These are phyloP conservation scores for Asteroscopus sphinx DNA, from an alignment of 2,888 invertebrate species.

Conservation along the genomic window DNA sequence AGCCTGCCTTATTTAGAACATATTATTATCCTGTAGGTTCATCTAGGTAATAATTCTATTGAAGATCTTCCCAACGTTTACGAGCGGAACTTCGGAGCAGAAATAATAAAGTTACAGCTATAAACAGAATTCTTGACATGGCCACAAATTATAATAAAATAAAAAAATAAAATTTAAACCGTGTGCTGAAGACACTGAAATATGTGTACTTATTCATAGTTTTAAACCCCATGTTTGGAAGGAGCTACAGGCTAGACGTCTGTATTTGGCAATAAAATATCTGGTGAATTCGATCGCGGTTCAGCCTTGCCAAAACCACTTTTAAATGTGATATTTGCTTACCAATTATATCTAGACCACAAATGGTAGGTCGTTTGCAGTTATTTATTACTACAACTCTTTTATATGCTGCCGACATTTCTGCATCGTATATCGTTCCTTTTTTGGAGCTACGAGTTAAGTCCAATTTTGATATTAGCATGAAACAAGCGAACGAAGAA, in stretches of 20 bases:
- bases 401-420: constrained; percentile 28
- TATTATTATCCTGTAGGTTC: constrained; percentile 25
- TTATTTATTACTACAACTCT: constrained; percentile 36
- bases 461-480: constrained; percentile 15
- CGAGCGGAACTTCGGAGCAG: constrained; percentile 44
- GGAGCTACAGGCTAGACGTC: constrained; percentile 10
- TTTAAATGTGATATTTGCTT: constrained; percentile 41
- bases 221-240: constrained; percentile 31
- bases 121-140: constrained; percentile 44
- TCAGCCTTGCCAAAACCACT: constrained; percentile 45
- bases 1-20: constrained; percentile 28
- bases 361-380: constrained; percentile 29
- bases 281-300: constrained; percentile 21
- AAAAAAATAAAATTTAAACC: constrained; percentile 6
- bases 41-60: constrained; percentile 38
- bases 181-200: constrained; percentile 3
- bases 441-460: constrained; percentile 4
- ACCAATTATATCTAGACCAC: constrained; percentile 40
- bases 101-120: constrained; percentile 59
- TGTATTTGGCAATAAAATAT: constrained; percentile 47
- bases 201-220: constrained; percentile 24
- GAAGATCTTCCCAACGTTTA: constrained; percentile 35
- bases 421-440: constrained; percentile 3
- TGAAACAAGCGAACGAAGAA: constrained; percentile 6
- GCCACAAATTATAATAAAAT: constrained; percentile 17